phyloP scores from a whole-genome alignment of 2,113 vertebrate species.

The Actinemys pallida region DNA sequence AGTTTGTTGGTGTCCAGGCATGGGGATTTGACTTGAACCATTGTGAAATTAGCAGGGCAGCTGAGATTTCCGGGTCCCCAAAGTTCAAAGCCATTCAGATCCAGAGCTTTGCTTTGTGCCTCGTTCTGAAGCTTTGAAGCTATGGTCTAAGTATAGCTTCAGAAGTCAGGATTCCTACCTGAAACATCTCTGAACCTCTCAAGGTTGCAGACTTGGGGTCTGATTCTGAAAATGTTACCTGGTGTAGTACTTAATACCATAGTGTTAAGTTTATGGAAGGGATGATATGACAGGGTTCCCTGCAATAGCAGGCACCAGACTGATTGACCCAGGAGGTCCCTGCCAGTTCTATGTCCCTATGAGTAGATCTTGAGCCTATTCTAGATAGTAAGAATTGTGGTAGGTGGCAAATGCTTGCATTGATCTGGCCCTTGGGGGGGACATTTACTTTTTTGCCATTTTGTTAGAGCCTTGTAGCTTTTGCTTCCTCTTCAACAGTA shows the following conservation, averaged over 20 bases:
- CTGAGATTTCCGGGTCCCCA: not conserved
- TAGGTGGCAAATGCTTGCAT: not conserved
- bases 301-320: not conserved
- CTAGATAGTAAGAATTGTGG: not conserved
- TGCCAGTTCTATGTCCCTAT: not conserved
- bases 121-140: not conserved
- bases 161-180: not conserved
- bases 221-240: not conserved
- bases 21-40: not conserved
- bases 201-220: not conserved
- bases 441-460: not conserved
- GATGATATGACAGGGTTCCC: not conserved
- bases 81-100: not conserved
- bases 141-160: not conserved
- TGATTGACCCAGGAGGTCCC: not conserved
- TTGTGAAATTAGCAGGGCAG: not conserved
- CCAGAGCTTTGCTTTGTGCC: not conserved
- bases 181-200: not conserved
- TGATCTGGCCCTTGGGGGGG: not conserved
- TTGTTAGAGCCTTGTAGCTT: not conserved
- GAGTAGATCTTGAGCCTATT: not conserved
- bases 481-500: not conserved
- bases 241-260: not conserved
- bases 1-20: not conserved
- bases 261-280: too few species aligned